A percentile compares a stretch with the other conserved stretches of the same genome.
These are phyloP conservation scores for Hemitrygon akajei DNA, from an alignment of 2,797 vertebrate species.

Conservation along the genomic window DNA sequence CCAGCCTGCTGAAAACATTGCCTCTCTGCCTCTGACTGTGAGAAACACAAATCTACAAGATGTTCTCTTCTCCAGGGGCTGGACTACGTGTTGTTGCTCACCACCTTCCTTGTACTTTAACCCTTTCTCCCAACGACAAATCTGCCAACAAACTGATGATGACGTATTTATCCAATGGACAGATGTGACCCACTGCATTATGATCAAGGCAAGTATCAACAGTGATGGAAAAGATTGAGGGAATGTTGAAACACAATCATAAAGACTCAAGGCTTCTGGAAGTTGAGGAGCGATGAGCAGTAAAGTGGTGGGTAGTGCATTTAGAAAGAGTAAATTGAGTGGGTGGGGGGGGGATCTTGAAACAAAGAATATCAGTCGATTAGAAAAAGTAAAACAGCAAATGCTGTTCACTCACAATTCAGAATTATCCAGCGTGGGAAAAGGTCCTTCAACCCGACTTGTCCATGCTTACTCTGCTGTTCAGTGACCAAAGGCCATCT, in stretches of 20 bases:
- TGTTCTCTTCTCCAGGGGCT: not conserved
- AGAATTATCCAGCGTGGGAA: too few species aligned
- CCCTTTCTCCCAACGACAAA: not conserved
- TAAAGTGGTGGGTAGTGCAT: not conserved
- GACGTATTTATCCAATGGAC: not conserved
- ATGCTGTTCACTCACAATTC: not conserved
- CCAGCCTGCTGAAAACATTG: not conserved
- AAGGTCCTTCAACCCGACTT: too few species aligned
- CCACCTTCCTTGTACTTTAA: too few species aligned
- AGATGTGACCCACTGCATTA: not conserved
- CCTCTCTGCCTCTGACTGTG: not conserved
- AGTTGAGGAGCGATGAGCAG: not conserved
- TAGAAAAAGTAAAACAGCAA: not conserved
- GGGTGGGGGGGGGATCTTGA: not conserved
- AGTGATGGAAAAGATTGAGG: not conserved
- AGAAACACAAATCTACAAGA: not conserved
- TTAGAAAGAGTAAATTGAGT: not conserved
- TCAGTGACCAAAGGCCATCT: too few species aligned
- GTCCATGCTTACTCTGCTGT: too few species aligned
- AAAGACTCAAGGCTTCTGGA: not conserved
- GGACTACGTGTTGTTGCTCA: too few species aligned
- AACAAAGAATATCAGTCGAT: not conserved
- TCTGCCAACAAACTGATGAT: not conserved
- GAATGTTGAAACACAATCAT: not conserved
- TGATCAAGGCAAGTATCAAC: not conserved